Percentiles rank a stretch among this genome's conserved stretches.
Evolutionary conservation across 2,797 vertebrate species (phyloP).

Genomic region (Microhierax caerulescens): DNA sequence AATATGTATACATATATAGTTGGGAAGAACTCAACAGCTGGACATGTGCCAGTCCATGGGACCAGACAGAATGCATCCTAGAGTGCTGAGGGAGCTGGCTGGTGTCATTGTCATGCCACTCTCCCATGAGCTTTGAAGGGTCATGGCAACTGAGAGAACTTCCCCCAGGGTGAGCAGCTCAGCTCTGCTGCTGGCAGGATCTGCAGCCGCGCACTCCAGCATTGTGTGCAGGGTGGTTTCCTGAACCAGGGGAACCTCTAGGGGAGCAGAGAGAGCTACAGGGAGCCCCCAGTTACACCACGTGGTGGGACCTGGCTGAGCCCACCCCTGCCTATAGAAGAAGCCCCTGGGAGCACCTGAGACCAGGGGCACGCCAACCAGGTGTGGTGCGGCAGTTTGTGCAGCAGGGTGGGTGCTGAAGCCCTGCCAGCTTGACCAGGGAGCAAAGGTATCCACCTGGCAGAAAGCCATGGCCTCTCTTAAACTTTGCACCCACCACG

Average conservation of each 20-base stretch:
- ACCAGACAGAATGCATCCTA: neutral
- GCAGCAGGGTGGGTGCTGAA: too few species aligned
- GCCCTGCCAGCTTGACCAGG: too few species aligned
- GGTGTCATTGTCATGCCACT: neutral
- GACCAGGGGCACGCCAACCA: too few species aligned
- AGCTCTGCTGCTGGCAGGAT: neutral
- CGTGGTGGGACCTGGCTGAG: too few species aligned
- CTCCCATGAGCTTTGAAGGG: neutral
- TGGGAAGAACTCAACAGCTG: neutral
- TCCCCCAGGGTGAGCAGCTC: neutral
- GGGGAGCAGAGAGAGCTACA: neutral
- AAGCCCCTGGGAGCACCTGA: too few species aligned
- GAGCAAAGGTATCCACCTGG: too few species aligned
- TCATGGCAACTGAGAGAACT: neutral
- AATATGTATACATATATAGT: neutral
- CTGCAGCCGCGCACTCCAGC: neutral
- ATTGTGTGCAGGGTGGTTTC: neutral
- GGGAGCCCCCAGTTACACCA: neutral
- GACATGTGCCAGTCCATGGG: neutral
- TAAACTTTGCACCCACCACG: too few species aligned
- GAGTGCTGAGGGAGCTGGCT: neutral
- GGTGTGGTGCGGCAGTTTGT: too few species aligned
- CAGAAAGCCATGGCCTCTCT: too few species aligned
- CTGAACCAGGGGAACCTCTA: neutral
- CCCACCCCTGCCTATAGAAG: too few species aligned